Conservation (phyloP, 2,888 invertebrate genomes). For the Morpho helenor region DNA sequence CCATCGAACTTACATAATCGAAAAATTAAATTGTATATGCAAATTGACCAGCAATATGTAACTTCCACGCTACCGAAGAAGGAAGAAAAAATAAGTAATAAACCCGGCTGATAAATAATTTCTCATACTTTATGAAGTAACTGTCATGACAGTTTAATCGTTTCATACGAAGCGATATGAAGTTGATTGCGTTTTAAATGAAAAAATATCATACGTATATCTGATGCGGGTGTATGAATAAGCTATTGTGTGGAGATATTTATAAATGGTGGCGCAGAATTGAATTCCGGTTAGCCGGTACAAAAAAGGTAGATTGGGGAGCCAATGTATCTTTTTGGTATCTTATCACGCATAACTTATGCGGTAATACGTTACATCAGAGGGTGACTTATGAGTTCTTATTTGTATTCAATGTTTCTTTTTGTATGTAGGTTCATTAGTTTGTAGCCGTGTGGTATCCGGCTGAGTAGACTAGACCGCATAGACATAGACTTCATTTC, state of each 20-base stretch:
- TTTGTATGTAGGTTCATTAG: neutral
- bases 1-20: too few relatives aligned
- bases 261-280: conserved; percentile 16
- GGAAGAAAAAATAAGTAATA: conserved; percentile 17
- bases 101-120: conserved; percentile 13
- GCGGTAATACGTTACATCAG: conserved; percentile 20
- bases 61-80: conserved; percentile 10
- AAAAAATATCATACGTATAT: neutral
- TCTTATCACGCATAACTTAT: conserved; percentile 14
- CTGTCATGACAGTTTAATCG: conserved; percentile 22
- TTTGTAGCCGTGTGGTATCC: too few relatives aligned
- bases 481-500: too few relatives aligned
- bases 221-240: conserved; percentile 5
- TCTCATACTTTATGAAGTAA: conserved; percentile 13
- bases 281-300: conserved; percentile 11
- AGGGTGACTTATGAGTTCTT: conserved; percentile 1
- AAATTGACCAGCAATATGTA: too few relatives aligned
- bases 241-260: conserved; percentile 17
- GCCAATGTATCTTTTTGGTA: conserved; percentile 16
- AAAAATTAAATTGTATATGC: too few relatives aligned
- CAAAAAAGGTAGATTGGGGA: conserved; percentile 14
- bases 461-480: too few relatives aligned
- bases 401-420: neutral
- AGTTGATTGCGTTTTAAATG: conserved; percentile 10
- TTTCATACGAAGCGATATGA: conserved; percentile 13